Percentiles rank a stretch among this genome's conserved stretches.
Evolutionary conservation across 2,113 vertebrate genomes (phyloP).

Genomic region (Epinephelus lanceolatus): DNA sequence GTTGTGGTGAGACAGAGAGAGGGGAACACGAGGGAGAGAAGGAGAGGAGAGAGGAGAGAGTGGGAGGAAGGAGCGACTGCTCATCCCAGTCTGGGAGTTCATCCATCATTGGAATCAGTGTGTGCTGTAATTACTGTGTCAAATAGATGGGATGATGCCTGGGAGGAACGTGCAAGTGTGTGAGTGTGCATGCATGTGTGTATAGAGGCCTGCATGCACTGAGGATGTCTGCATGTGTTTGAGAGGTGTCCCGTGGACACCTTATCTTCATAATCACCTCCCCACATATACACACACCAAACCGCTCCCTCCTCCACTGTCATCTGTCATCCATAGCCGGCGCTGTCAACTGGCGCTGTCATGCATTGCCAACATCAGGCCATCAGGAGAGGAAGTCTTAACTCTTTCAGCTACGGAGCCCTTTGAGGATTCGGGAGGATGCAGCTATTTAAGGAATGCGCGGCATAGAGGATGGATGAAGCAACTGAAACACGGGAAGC

Average conservation of each 20-base stretch:
- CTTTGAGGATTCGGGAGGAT: conserved; percentile 66
- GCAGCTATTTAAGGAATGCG: conserved; percentile 76
- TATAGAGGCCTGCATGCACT: conserved; percentile 13
- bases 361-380: conserved; percentile 81
- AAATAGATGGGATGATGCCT: conserved; percentile 86
- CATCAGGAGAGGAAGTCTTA: conserved; percentile 78
- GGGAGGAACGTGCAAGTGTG: conserved; percentile 70
- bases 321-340: conserved; percentile 86
- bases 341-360: conserved; percentile 84
- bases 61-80: conserved; percentile 66
- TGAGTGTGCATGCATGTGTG: conserved; percentile 30
- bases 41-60: conserved; percentile 52
- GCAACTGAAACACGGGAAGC: conserved; percentile 54
- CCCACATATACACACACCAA: conserved; percentile 59
- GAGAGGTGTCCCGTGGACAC: conserved; percentile 73
- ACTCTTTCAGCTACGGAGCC: conserved; percentile 71
- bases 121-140: conserved; percentile 91
- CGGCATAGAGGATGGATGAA: conserved; percentile 56
- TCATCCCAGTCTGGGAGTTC: conserved; percentile 87
- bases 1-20: conserved; percentile 53
- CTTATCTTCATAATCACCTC: conserved; percentile 82
- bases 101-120: conserved; percentile 89
- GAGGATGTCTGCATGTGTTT: conserved; percentile 60
- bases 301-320: conserved; percentile 76
- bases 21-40: conserved; percentile 32